These are phyloP conservation scores for Cariama cristata DNA, from an alignment of 2,113 vertebrate species.

Conservation along the genomic window DNA sequence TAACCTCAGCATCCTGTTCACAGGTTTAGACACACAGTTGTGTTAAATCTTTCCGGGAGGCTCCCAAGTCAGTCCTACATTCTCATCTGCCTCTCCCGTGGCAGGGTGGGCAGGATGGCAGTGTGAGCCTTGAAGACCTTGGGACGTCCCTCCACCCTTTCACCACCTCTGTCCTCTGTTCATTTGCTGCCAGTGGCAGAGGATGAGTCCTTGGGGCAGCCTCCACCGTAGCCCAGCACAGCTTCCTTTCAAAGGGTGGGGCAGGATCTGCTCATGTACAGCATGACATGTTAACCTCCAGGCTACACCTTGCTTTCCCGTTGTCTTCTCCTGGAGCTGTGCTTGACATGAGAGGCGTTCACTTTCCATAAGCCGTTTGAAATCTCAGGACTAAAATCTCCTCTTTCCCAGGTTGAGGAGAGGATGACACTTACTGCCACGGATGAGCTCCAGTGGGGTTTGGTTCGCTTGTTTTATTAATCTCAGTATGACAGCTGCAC, in stretches of 20 bases:
- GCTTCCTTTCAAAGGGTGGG: neutral
- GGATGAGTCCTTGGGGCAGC: neutral
- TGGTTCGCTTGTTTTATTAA: neutral
- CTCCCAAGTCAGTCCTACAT: neutral
- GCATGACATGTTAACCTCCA: rapidly evolving
- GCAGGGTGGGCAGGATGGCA: neutral
- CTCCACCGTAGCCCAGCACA: neutral
- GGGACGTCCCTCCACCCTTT: neutral
- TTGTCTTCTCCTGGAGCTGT: neutral
- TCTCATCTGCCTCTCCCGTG: neutral
- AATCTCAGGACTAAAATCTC: neutral
- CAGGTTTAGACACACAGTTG: neutral
- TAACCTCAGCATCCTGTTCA: neutral
- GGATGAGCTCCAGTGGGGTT: neutral
- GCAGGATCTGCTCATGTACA: neutral
- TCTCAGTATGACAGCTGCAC: neutral
- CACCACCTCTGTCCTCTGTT: neutral
- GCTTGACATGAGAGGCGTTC: neutral
- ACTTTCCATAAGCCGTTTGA: neutral
- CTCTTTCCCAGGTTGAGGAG: neutral
- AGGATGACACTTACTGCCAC: neutral
- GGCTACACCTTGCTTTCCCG: neutral
- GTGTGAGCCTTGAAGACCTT: neutral
- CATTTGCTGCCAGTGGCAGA: neutral
- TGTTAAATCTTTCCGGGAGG: neutral